Base-by-base conservation (phyloP, 2,113 vertebrate genomes). In the Oplegnathus fasciatus region DNA sequence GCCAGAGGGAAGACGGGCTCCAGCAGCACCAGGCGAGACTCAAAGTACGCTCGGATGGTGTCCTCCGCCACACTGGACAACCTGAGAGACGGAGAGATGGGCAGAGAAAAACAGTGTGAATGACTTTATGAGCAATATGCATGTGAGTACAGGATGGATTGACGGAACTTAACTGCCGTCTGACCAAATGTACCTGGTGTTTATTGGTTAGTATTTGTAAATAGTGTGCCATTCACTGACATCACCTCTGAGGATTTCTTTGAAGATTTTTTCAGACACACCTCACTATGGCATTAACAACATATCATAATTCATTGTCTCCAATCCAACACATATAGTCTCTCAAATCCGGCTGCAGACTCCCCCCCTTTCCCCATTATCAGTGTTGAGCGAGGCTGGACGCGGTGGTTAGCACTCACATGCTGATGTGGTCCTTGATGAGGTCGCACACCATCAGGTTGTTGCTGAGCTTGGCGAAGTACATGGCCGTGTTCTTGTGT, bases 1-100 rank as follows among this genome's bases (percentile, higher is more conserved):
- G 98, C 97, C 60, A 99, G 91, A 61, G 98, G 97, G 78, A 99
- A 99, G 67, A 98, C 88, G 1, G 97, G 96, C 86, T 99, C 98
- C 89, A 99, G 89, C 34, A 99, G 87, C 68, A 86, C 90, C 82
- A 99, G 96, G 0, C 97, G 97, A 3, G 96, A 91, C 94, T 99
- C 98, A 86, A 99, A 99, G 58, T 98, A 99, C 1, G 95, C 92
- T 84, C 94, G 95, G 91, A 99, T 98, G 32, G 97, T 96, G 62
- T 98, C 97, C 93, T 99, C 98, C 0, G 97, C 97, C 48, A 99
- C 97, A 66, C 96, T 97, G 0, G 96, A 96, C 64, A 99, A 94
- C 77, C 98, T 99, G 76, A 58, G 5, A 64, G 42, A 64, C 14
- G 1, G 9, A 54, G 30, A 69, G 17, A 42, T 1, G 4, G 13